Conservation (phyloP, 2,888 invertebrate species). For the Torymus tubicola region DNA sequence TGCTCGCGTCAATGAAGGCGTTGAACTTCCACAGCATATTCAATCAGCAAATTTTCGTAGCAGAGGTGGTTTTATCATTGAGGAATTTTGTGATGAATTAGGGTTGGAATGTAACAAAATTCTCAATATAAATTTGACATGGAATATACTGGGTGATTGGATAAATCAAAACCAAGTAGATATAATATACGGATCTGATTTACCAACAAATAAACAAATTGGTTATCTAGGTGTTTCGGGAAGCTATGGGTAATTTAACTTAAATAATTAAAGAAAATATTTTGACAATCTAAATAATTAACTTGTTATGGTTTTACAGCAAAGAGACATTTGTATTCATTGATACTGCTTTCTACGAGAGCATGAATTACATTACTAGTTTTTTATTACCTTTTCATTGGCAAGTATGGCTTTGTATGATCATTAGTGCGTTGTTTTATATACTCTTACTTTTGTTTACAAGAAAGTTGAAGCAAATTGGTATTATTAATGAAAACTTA, state of each 20-base stretch:
- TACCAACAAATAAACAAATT: neutral
- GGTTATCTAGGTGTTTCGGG: neutral
- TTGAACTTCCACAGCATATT: neutral
- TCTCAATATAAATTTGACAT: neutral
- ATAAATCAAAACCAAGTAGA: constrained; percentile 3
- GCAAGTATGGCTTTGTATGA: neutral
- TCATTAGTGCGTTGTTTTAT: neutral
- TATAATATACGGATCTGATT: constrained; percentile 8
- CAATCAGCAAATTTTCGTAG: neutral
- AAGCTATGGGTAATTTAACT: neutral
- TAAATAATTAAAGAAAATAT: neutral
- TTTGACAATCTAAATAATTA: too few relatives aligned
- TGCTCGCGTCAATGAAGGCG: neutral
- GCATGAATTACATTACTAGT: neutral
- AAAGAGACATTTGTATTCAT: neutral
- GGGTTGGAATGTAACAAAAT: neutral
- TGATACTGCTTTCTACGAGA: neutral
- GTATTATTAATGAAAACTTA: neutral
- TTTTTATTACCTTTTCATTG: neutral
- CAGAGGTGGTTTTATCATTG: neutral
- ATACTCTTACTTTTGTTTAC: neutral
- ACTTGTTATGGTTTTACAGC: neutral
- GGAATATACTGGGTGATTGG: neutral
- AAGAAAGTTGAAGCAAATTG: neutral
- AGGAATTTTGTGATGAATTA: neutral